A percentile compares a stretch with the other conserved stretches of the same genome.
These are phyloP conservation scores for Formica exsecta DNA, from an alignment of 1,140 invertebrate genomes.

Conservation along the genomic window DNA sequence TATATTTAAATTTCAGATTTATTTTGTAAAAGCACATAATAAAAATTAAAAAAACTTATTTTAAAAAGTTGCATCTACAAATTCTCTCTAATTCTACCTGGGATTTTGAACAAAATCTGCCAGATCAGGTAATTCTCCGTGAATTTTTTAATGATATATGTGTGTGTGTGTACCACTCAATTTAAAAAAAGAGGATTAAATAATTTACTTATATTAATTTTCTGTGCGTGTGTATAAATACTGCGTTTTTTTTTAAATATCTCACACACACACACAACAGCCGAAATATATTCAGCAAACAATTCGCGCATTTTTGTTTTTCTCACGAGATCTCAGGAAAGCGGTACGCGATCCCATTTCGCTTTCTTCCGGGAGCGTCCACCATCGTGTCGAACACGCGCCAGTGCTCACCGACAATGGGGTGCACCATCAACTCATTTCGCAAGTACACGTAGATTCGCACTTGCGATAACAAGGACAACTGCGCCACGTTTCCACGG, in stretches of 20 bases:
- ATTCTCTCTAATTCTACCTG: too few relatives aligned
- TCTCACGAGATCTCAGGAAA: slow-evolving; percentile 35
- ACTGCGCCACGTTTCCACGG: slow-evolving; percentile 15
- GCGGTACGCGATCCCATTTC: slow-evolving; percentile 2
- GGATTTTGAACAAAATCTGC: too few relatives aligned
- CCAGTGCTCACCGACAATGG: slow-evolving; percentile 77
- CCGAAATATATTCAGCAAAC: slow-evolving; percentile 14
- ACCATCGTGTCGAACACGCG: slow-evolving; percentile 71
- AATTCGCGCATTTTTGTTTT: slow-evolving; percentile 25
- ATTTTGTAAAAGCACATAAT: neutral
- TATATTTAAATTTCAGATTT: neutral
- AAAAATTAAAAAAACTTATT: neutral
- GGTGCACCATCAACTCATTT: slow-evolving; percentile 3
- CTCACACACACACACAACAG: too few relatives aligned
- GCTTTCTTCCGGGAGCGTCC: slow-evolving; percentile 63
- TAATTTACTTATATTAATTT: too few relatives aligned
- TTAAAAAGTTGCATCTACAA: too few relatives aligned
- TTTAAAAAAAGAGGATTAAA: too few relatives aligned
- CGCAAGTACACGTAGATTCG: slow-evolving; percentile 54
- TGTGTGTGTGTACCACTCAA: too few relatives aligned
- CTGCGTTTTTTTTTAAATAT: too few relatives aligned
- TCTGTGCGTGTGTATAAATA: too few relatives aligned
- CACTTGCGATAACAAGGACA: slow-evolving; percentile 51
- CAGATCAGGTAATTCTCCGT: too few relatives aligned
- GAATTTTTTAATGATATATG: too few relatives aligned